Conservation (phyloP, 1,140 invertebrate species). For the Heliconius nattereri region DNA sequence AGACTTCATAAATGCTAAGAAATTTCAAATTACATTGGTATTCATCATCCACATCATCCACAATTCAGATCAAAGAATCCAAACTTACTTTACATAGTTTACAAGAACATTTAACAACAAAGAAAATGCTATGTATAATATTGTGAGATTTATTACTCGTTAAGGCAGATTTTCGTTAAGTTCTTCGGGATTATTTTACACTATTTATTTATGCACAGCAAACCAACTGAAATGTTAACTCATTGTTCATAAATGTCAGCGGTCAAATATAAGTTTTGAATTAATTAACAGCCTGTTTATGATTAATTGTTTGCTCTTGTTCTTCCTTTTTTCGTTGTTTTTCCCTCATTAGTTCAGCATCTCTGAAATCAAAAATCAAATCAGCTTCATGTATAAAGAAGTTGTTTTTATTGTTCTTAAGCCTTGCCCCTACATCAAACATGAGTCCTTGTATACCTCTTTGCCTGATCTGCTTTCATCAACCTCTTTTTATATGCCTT, state of each 20-base stretch:
- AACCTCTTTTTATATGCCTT: too few relatives aligned
- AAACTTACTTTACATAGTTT: conserved; percentile 31
- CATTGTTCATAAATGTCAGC: conserved; percentile 47
- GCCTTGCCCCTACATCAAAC: too few relatives aligned
- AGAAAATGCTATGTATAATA: conserved; percentile 38
- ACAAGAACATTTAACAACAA: conserved; percentile 40
- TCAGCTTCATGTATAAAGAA: too few relatives aligned
- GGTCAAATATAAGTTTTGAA: conserved; percentile 40
- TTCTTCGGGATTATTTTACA: conserved; percentile 54
- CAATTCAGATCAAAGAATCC: conserved; percentile 38
- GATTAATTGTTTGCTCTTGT: conserved; percentile 54
- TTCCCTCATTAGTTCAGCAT: conserved; percentile 91
- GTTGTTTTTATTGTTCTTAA: too few relatives aligned
- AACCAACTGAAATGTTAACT: conserved; percentile 39
- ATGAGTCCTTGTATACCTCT: too few relatives aligned
- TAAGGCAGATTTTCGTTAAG: conserved; percentile 22
- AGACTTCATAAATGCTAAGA: conserved; percentile 68
- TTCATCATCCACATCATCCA: conserved; percentile 31
- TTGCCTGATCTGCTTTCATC: too few relatives aligned
- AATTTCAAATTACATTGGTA: conserved; percentile 37
- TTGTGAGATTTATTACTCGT: conserved; percentile 45
- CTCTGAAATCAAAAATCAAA: conserved; percentile 79
- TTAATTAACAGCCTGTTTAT: conserved; percentile 80
- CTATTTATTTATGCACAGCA: conserved; percentile 56
- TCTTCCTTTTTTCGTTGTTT: conserved; percentile 88